Conservation (phyloP, 1,140 invertebrate species). For the Cephus cinctus region DNA sequence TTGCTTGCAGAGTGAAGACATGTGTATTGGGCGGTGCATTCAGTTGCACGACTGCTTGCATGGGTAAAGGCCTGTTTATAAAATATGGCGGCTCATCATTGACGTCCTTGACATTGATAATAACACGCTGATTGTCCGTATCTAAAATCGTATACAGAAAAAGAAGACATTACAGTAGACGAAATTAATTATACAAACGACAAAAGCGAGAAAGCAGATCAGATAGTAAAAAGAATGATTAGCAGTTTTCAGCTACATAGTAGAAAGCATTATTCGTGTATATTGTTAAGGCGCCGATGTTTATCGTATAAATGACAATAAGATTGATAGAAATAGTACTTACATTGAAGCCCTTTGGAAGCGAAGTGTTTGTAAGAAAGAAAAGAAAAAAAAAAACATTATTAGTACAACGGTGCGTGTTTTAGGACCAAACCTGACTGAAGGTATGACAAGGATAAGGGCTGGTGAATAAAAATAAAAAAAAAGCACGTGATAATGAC, state of each 20-base stretch:
- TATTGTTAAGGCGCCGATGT: too few species aligned
- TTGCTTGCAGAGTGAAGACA: slow-evolving; percentile 93
- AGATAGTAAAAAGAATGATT: slow-evolving; percentile 7
- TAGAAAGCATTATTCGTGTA: too few species aligned
- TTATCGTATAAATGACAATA: too few species aligned
- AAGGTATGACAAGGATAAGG: background rate
- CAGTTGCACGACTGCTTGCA: slow-evolving; percentile 93
- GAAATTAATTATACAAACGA: slow-evolving; percentile 1
- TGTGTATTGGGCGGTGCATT: slow-evolving; percentile 93
- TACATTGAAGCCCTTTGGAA: slow-evolving; percentile 44
- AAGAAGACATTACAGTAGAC: too few species aligned
- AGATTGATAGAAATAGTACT: slow-evolving; percentile 24
- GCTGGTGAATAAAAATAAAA: background rate
- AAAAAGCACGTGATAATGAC: background rate
- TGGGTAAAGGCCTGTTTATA: slow-evolving; percentile 91
- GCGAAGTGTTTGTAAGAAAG: slow-evolving; percentile 23
- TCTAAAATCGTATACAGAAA: slow-evolving; percentile 68
- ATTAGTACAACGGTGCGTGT: too few species aligned
- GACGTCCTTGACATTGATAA: slow-evolving; percentile 93
- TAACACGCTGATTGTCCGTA: slow-evolving; percentile 91
- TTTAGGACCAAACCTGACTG: too few species aligned
- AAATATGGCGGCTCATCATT: slow-evolving; percentile 95
- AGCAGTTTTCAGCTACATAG: too few species aligned
- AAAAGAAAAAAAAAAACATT: slow-evolving; percentile 8
- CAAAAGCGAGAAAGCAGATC: slow-evolving; percentile 2